These are phyloP conservation scores for Pseudocheirus occidentalis DNA, from an alignment of 2,797 vertebrate genomes.

Conservation along the genomic window DNA sequence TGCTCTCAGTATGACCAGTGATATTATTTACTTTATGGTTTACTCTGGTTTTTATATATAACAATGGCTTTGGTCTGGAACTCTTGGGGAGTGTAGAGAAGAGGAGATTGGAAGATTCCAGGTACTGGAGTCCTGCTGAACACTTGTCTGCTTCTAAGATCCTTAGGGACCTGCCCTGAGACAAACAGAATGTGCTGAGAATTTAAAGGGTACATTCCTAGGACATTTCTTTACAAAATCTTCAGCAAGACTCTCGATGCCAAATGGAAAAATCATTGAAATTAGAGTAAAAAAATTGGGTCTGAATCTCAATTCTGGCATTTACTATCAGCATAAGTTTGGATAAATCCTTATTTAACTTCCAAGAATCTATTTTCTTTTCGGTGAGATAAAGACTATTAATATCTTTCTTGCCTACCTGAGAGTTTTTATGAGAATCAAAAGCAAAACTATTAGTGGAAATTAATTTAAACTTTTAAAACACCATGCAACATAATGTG, in stretches of 20 bases:
- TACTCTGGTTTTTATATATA: constrained; percentile 67
- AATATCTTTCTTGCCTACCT: not conserved
- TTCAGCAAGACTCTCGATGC: constrained; percentile 11
- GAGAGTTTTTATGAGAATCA: not conserved
- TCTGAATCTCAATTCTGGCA: not conserved
- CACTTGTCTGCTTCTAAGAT: not conserved
- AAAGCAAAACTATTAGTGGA: not conserved
- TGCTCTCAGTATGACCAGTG: constrained; percentile 16
- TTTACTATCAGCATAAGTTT: not conserved
- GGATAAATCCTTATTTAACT: not conserved
- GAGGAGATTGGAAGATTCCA: constrained; percentile 51
- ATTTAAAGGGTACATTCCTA: not conserved
- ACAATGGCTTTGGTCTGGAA: constrained; percentile 60
- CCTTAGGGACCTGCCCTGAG: not conserved
- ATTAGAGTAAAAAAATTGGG: not conserved
- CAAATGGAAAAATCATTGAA: not conserved
- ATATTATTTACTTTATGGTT: constrained; percentile 58
- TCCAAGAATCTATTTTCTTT: not conserved
- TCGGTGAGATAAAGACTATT: not conserved
- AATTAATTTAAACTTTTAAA: not conserved
- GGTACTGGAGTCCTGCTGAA: constrained; percentile 62
- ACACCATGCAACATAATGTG: not conserved
- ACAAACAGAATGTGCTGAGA: constrained; percentile 17
- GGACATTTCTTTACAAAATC: constrained; percentile 1
- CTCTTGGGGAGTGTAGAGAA: constrained; percentile 34